phyloP scores from a whole-genome alignment of 1,140 invertebrate genomes.

The Drosophila parabipectinata region DNA sequence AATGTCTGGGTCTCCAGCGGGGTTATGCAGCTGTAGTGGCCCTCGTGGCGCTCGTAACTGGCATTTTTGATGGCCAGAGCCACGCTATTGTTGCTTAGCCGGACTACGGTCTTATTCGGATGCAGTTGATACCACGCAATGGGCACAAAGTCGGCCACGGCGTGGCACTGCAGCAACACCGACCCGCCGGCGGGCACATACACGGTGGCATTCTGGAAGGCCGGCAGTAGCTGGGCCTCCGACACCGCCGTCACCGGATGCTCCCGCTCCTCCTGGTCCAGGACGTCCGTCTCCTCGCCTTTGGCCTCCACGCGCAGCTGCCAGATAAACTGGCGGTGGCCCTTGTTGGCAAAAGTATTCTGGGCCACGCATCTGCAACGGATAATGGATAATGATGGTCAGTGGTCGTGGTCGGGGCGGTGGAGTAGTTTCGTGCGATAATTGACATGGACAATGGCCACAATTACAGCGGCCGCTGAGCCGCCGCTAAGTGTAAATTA shows the following conservation, averaged over 20 bases:
- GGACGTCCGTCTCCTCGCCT: constrained; percentile 6
- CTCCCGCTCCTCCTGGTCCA: constrained; percentile 14
- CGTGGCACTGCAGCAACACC: constrained; percentile 61
- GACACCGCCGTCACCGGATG: constrained; percentile 13
- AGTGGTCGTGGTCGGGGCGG: constrained; percentile 20
- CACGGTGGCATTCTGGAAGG: constrained; percentile 70
- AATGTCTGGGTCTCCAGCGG: constrained; percentile 67
- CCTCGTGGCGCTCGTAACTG: constrained; percentile 55
- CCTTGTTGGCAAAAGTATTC: constrained; percentile 63
- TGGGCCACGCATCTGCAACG: constrained; percentile 76
- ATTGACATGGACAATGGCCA: constrained; percentile 60
- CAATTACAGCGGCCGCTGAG: constrained; percentile 52
- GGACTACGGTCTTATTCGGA: constrained; percentile 37
- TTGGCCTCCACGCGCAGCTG: constrained; percentile 58
- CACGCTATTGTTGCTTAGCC: constrained; percentile 72
- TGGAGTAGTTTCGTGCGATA: constrained; percentile 35
- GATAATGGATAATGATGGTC: constrained; percentile 41
- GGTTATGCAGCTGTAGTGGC: constrained; percentile 70
- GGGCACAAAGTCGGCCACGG: constrained; percentile 58
- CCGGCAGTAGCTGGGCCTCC: constrained; percentile 62
- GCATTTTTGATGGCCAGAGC: constrained; percentile 58
- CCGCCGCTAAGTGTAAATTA: constrained; percentile 71
- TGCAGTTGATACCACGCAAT: constrained; percentile 73
- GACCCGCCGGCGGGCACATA: constrained; percentile 63
- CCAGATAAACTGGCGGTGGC: constrained; percentile 72